phyloP scores from a whole-genome alignment of 2,888 invertebrate species.

The Brachylomia viminalis region DNA sequence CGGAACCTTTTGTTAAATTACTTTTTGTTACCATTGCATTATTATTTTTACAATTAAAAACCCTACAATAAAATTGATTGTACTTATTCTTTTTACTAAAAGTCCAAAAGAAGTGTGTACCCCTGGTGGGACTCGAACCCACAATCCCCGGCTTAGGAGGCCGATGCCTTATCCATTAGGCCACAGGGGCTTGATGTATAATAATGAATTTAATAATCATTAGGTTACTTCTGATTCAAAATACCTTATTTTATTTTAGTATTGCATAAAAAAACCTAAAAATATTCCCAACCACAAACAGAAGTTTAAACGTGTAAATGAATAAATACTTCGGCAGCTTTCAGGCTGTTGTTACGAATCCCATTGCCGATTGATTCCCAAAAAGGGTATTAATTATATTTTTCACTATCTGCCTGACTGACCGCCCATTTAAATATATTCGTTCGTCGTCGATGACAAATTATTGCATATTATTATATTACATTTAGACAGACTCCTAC shows the following conservation, averaged over 20 bases:
- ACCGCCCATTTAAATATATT: neutral
- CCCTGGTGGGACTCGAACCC: constrained; percentile 95
- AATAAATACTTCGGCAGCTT: neutral
- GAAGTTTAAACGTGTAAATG: too few species aligned
- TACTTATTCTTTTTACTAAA: constrained; percentile 35
- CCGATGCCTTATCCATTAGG: constrained; percentile 95
- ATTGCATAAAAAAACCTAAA: neutral
- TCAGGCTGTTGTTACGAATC: neutral
- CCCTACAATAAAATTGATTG: constrained; percentile 59
- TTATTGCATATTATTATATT: neutral
- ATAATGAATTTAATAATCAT: constrained; percentile 35
- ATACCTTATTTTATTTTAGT: neutral
- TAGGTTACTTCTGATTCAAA: neutral
- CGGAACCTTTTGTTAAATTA: constrained; percentile 29
- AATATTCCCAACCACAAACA: neutral
- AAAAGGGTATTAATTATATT: neutral
- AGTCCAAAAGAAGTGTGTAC: constrained; percentile 76
- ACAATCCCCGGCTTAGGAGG: constrained; percentile 95
- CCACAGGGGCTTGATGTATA: constrained; percentile 91
- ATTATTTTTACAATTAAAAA: constrained; percentile 69
- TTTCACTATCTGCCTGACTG: too few species aligned
- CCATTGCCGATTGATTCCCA: neutral
- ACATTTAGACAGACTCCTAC: neutral
- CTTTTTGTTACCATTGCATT: constrained; percentile 59
- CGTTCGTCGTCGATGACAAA: neutral